Conservation (phyloP, 2,113 vertebrate genomes). For the Malurus alboscapulatus region DNA sequence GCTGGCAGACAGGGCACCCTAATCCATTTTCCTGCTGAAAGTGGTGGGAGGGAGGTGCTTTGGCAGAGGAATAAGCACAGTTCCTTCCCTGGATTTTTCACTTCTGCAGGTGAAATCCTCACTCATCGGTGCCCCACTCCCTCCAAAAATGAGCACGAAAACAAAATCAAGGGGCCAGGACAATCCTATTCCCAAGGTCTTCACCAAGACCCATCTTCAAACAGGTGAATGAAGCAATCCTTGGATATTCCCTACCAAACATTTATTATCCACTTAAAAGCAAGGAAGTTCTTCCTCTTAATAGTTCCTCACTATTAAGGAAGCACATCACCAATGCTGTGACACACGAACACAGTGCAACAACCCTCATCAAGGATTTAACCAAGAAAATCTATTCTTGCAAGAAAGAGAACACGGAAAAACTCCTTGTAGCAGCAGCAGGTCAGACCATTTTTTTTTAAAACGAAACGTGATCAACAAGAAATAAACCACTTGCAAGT, state of each 20-base stretch:
- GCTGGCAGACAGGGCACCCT: neutral
- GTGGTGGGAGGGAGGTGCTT: neutral
- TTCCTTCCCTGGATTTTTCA: neutral
- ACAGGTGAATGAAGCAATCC: neutral
- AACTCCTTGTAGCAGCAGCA: neutral
- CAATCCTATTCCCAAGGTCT: neutral
- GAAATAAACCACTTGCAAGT: neutral
- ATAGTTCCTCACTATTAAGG: neutral
- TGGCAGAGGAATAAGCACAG: fast-evolving
- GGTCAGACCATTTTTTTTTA: neutral
- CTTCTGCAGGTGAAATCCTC: neutral
- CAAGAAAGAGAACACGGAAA: neutral
- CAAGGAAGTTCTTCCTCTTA: neutral
- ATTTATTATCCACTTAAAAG: neutral
- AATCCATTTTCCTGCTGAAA: neutral
- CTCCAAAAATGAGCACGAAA: neutral
- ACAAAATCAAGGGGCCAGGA: neutral
- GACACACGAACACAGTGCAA: neutral
- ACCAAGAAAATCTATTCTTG: neutral
- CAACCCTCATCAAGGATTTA: neutral
- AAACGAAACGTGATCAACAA: fast-evolving
- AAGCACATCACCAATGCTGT: neutral
- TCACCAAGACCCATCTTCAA: neutral
- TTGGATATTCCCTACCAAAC: neutral
- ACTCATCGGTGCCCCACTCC: neutral